These are phyloP conservation scores for Aselliscus stoliczkanus DNA, from an alignment of 2,797 vertebrate species.

Conservation along the genomic window DNA sequence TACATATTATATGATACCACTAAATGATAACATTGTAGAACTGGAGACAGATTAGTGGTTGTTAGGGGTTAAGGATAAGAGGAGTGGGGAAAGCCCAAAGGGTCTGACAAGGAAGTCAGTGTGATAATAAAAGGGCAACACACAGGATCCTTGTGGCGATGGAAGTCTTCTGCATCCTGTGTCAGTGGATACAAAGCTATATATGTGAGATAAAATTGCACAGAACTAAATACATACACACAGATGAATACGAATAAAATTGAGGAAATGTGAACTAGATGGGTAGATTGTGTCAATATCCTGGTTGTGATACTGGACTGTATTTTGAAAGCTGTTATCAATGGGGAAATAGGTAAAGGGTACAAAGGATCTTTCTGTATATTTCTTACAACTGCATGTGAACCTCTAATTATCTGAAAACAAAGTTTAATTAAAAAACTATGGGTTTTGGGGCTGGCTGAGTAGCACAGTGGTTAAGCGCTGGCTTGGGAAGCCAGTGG, in stretches of 20 bases:
- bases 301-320: neutral
- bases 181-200: neutral
- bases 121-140: neutral
- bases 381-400: neutral
- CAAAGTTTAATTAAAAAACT: conserved; percentile 11
- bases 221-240: neutral
- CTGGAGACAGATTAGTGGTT: neutral
- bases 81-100: neutral
- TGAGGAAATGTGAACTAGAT: neutral
- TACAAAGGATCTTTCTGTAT: neutral
- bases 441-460: too few relatives aligned
- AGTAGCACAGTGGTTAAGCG: too few relatives aligned
- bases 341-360: neutral
- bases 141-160: neutral
- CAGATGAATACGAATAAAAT: neutral
- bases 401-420: conserved; percentile 12
- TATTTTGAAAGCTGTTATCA: conserved; percentile 12
- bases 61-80: neutral
- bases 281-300: neutral
- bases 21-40: neutral
- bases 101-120: neutral
- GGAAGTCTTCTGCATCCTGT: neutral
- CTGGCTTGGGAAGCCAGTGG: too few relatives aligned
- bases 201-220: neutral
- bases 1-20: neutral